Percentiles rank a stretch among this genome's conserved stretches.
phyloP scores from a whole-genome alignment of 2,797 vertebrate genomes.

The Carduelis carduelis region DNA sequence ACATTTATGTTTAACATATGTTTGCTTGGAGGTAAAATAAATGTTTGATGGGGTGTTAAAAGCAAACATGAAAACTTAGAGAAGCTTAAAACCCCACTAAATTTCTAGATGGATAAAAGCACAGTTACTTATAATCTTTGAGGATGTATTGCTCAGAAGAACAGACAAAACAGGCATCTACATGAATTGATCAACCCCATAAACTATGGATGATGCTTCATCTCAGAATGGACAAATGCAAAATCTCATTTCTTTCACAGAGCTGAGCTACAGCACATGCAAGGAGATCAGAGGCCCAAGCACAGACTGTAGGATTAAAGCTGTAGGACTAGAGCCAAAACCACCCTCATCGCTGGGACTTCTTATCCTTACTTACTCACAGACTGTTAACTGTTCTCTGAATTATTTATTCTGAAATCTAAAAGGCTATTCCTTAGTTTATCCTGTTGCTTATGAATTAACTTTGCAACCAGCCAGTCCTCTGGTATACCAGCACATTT shows the following conservation, averaged over 20 bases:
- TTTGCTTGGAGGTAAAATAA: neutral
- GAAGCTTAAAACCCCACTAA: neutral
- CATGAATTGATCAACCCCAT: neutral
- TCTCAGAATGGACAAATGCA: neutral
- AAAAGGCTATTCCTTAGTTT: neutral
- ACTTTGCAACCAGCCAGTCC: neutral
- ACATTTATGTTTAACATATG: neutral
- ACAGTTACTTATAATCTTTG: neutral
- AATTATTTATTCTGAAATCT: neutral
- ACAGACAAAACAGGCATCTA: neutral
- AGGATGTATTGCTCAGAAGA: neutral
- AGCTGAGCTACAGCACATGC: neutral
- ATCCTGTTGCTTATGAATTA: neutral
- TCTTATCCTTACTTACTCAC: neutral
- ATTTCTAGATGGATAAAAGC: neutral
- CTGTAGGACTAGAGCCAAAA: neutral
- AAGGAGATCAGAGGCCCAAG: neutral
- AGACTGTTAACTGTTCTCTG: neutral
- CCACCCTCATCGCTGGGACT: neutral
- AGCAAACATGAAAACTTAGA: neutral
- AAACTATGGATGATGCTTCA: neutral
- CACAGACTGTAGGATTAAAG: neutral
- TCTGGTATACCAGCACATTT: neutral
- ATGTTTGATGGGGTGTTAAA: neutral
- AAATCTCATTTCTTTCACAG: neutral